phyloP scores from a whole-genome alignment of 2,113 vertebrate species.

The Helogale parvula region DNA sequence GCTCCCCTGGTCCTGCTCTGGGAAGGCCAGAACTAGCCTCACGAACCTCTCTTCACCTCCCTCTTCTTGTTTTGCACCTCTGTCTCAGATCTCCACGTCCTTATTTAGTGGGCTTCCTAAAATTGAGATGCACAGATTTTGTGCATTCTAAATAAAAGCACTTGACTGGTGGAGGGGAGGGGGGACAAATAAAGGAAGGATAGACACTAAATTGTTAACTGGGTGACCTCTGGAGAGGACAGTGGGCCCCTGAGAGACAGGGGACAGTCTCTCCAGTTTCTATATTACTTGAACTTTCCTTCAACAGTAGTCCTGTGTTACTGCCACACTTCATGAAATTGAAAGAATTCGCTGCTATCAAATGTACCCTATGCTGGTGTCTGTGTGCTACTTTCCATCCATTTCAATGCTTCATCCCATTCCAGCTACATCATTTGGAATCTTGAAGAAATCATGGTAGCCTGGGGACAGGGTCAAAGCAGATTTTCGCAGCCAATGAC shows the following conservation, averaged over 20 bases:
- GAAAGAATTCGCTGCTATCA: too few relatives aligned
- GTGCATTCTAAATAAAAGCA: not conserved
- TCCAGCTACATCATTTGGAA: not conserved
- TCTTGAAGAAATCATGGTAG: not conserved
- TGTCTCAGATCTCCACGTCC: too few relatives aligned
- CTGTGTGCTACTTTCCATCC: too few relatives aligned
- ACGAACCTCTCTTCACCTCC: not conserved
- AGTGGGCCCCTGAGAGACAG: fast-evolving
- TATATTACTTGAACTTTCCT: not conserved
- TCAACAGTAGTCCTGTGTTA: not conserved
- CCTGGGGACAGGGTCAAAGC: not conserved
- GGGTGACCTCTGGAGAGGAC: not conserved
- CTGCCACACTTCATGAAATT: not conserved
- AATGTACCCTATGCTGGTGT: fast-evolving
- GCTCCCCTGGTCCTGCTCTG: not conserved
- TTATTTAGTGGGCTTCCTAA: not conserved
- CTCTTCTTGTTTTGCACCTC: not conserved
- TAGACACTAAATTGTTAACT: not conserved
- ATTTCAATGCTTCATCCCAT: fast-evolving
- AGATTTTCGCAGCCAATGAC: not conserved
- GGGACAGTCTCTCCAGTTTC: not conserved
- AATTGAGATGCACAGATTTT: not conserved
- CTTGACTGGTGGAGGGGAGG: not conserved
- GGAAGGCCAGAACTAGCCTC: not conserved
- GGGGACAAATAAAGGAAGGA: fast-evolving